phyloP scores from a whole-genome alignment of 1,140 invertebrate species.

The Hyles vespertilio region DNA sequence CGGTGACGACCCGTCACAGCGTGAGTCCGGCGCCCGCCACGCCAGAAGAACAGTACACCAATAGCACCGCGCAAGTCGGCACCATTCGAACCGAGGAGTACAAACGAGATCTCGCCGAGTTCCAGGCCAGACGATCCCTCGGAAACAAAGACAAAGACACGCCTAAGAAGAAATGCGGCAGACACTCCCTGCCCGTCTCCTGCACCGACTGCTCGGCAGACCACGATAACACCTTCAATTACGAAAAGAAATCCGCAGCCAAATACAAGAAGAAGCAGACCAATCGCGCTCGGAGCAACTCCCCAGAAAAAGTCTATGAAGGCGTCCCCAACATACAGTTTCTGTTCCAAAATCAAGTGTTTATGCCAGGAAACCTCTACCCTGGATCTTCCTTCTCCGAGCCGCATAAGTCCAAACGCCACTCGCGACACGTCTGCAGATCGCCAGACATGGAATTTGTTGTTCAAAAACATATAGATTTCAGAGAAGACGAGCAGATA shows the following conservation, averaged over 20 bases:
- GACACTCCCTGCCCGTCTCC: conserved; percentile 62
- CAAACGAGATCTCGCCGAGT: conserved; percentile 67
- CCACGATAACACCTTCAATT: conserved; percentile 58
- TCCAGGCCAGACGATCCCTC: conserved; percentile 60
- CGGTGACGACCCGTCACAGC: conserved; percentile 46
- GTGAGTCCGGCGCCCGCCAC: conserved; percentile 26
- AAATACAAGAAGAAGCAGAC: conserved; percentile 63
- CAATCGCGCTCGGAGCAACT: conserved; percentile 39
- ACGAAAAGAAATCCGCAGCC: conserved; percentile 62
- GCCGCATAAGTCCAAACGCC: conserved; percentile 34
- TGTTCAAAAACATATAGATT: conserved; percentile 55
- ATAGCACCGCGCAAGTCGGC: conserved; percentile 33
- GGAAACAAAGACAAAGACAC: conserved; percentile 45
- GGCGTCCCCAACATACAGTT: conserved; percentile 67
- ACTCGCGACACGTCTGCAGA: conserved; percentile 23
- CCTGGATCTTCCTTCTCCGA: conserved; percentile 45
- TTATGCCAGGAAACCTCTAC: conserved; percentile 61
- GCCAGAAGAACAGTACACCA: conserved; percentile 26
- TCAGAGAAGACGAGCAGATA: conserved; percentile 48
- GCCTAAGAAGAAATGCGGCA: conserved; percentile 58
- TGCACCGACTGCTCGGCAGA: conserved; percentile 59
- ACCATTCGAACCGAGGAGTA: conserved; percentile 71
- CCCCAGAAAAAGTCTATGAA: conserved; percentile 38
- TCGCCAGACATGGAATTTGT: conserved; percentile 44
- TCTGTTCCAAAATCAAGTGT: conserved; percentile 70